Evolutionary conservation across 1,140 invertebrate species (phyloP), one percentile per base, ranked within the genome.

Genomic region (Hyphantria cunea): DNA sequence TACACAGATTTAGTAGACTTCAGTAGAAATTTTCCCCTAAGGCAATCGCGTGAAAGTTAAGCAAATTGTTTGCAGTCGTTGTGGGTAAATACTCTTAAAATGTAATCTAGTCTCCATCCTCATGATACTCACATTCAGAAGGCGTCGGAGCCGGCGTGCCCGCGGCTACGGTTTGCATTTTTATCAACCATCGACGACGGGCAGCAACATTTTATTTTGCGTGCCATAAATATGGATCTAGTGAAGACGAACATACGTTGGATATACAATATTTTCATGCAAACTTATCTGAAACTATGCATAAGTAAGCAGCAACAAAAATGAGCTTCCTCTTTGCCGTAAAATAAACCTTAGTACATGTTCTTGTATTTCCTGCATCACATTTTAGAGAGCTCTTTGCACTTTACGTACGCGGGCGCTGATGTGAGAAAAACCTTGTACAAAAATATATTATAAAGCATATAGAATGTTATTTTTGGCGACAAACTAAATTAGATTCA

Each of bases 241-340:
- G 70, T 77, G 67, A 78, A 77, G 76, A 77, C 72, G 74, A 80
- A 80, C 75, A 82, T 71, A 80, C 76, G 74, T 61, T 72, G 65
- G 69, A 79, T 74, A 82, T 68, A 76, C 70, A 76, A 79, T 51
- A 80, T 84, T 78, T 82, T 80, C 74, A 85, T 87, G 77, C 76
- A 82, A 86, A 88, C 74, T 85, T 88, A 84, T 89, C 78, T 80
- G 73, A 80, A 86, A 84, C 84, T 84, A 87, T 89, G 86, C 86
- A 87, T 89, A 86, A 83, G 76, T 75, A 85, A 89, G 73, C 68
- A 78, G 74, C 73, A 52, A 72, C 68, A 59, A 65, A 78, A 78
- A 70, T 54, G 72, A 70, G 54, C 59, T 59, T 71, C 53, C 68
- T 68, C 39, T 48, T 68, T 52, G 48, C 60, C 39, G 39, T 49